phyloP scores from a whole-genome alignment of 2,888 invertebrate genomes.

The Tyria jacobaeae region DNA sequence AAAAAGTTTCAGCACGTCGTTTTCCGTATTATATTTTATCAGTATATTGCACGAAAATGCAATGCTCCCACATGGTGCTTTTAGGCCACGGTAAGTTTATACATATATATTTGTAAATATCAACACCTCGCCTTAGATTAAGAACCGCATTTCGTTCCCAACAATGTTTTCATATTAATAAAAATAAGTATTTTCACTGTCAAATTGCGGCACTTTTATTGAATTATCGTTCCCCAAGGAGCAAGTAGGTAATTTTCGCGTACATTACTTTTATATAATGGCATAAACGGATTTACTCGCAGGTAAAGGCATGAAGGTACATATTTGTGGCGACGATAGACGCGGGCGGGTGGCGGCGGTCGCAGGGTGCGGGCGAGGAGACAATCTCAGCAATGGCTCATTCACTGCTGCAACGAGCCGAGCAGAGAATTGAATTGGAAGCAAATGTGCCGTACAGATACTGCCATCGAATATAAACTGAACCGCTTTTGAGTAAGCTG shows the following conservation, averaged over 20 bases:
- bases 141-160: slow-evolving; percentile 8
- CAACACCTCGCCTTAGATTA: slow-evolving; percentile 23
- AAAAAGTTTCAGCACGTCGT: slow-evolving; percentile 53
- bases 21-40: slow-evolving; percentile 57
- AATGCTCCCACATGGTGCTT: slow-evolving; percentile 45
- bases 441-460: slow-evolving; percentile 81
- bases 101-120: slow-evolving; percentile 23
- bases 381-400: slow-evolving; percentile 82
- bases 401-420: slow-evolving; percentile 81
- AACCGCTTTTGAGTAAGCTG: slow-evolving; percentile 69
- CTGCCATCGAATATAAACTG: slow-evolving; percentile 79
- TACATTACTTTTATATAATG: slow-evolving; percentile 54
- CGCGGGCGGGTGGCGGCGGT: slow-evolving; percentile 19
- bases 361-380: slow-evolving; percentile 58
- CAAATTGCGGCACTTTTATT: slow-evolving; percentile 43
- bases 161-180: slow-evolving; percentile 33
- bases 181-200: slow-evolving; percentile 31
- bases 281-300: slow-evolving; percentile 54
- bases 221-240: slow-evolving; percentile 47
- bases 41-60: slow-evolving; percentile 53
- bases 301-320: slow-evolving; percentile 57
- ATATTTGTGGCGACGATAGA: slow-evolving; percentile 44
- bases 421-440: slow-evolving; percentile 83
- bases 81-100: slow-evolving; percentile 9
- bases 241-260: slow-evolving; percentile 53